Percentiles rank a stretch among this genome's conserved stretches.
Conservation (phyloP, 2,797 vertebrate species). For the Crenichthys baileyi region DNA sequence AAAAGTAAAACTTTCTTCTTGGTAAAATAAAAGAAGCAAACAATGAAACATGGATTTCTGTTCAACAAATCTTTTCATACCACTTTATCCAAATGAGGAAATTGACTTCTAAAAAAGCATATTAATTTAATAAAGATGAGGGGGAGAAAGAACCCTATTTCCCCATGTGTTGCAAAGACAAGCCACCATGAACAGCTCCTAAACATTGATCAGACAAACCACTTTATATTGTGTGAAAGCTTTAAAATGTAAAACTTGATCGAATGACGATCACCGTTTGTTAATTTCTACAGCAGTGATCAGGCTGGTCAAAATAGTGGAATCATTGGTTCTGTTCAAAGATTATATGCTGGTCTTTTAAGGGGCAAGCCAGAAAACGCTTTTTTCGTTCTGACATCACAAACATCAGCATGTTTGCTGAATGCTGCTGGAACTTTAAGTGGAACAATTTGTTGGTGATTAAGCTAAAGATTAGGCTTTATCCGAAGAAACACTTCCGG, state of each 20-base stretch:
- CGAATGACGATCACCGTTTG: too few species aligned
- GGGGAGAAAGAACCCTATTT: conserved; percentile 12
- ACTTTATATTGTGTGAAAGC: not conserved
- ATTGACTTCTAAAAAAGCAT: conserved; percentile 2
- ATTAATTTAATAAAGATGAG: conserved; percentile 29
- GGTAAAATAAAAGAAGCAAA: not conserved
- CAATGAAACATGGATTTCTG: not conserved
- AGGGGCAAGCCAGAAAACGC: too few species aligned
- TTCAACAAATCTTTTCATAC: not conserved
- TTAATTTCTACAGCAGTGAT: too few species aligned
- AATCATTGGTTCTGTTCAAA: too few species aligned
- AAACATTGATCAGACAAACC: not conserved
- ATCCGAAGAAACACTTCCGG: too few species aligned
- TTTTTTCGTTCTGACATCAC: too few species aligned
- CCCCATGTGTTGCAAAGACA: conserved; percentile 2
- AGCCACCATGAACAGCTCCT: conserved; percentile 53
- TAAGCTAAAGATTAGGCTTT: too few species aligned
- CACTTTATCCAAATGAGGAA: conserved; percentile 2
- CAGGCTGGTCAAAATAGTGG: too few species aligned
- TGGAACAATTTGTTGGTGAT: too few species aligned
- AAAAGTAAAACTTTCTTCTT: not conserved
- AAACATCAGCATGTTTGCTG: too few species aligned
- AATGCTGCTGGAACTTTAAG: too few species aligned
- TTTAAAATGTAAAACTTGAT: not conserved
- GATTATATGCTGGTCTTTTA: too few species aligned